A percentile compares a stretch with the other conserved stretches of the same genome.
Evolutionary conservation across 2,113 vertebrate genomes (phyloP).

Genomic region (Tiliqua scincoides): DNA sequence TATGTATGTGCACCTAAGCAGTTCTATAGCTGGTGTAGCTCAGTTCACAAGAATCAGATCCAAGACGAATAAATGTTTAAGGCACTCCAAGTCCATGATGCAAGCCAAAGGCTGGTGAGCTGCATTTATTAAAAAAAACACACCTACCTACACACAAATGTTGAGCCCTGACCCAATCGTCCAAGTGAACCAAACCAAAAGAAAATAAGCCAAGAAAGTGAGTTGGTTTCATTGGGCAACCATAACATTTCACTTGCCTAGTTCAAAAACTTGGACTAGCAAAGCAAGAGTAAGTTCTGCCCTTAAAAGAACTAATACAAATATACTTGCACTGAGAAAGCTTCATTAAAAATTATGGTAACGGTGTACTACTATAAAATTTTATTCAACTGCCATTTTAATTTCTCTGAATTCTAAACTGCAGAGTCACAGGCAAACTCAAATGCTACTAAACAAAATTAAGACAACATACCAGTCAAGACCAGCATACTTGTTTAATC

Average conservation of each 20-base stretch:
- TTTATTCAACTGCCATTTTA: conserved; percentile 45
- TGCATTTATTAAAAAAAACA: too few species aligned
- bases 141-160: too few species aligned
- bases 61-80: background rate
- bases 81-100: background rate
- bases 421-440: conserved; percentile 34
- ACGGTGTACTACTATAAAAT: conserved; percentile 64
- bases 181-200: too few species aligned
- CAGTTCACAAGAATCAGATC: background rate
- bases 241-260: background rate
- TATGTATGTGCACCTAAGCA: background rate
- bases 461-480: conserved; percentile 58
- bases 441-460: conserved; percentile 32
- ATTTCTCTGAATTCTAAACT: conserved; percentile 63
- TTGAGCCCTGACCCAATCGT: too few species aligned
- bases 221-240: background rate
- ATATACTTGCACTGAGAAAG: too few species aligned
- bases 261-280: background rate
- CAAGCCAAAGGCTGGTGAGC: background rate
- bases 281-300: background rate
- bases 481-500: conserved; percentile 47
- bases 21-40: background rate
- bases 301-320: background rate
- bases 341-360: background rate
- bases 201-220: background rate